These are phyloP conservation scores for Eurypyga helias DNA, from an alignment of 2,113 vertebrate genomes.

Conservation along the genomic window DNA sequence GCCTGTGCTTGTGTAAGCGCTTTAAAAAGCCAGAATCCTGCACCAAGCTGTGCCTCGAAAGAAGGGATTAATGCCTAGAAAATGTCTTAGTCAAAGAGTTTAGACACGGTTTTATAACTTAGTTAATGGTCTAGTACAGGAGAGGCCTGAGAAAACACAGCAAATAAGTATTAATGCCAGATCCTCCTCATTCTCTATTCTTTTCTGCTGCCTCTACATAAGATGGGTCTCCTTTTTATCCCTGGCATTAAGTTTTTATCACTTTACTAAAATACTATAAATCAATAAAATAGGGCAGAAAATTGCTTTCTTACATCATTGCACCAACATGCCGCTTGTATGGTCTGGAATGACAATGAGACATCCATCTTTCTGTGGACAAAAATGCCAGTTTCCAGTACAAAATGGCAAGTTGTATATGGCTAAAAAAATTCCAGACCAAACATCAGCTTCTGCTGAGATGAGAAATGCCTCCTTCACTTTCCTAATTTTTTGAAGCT, in stretches of 20 bases:
- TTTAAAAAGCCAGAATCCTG: not conserved
- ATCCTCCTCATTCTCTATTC: not conserved
- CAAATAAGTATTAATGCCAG: not conserved
- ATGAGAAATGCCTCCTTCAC: not conserved
- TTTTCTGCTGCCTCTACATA: conserved; percentile 21
- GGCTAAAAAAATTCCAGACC: not conserved
- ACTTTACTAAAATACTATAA: conserved; percentile 70
- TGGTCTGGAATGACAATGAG: conserved; percentile 66
- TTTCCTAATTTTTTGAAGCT: conserved; percentile 23
- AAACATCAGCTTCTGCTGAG: conserved; percentile 14
- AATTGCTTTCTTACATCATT: conserved; percentile 73
- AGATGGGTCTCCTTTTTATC: conserved; percentile 39
- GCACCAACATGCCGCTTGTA: conserved; percentile 44
- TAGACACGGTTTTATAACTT: not conserved
- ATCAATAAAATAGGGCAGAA: conserved; percentile 71
- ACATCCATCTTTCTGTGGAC: conserved; percentile 55
- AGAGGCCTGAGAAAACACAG: conserved; percentile 9
- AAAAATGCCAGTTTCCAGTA: conserved; percentile 11
- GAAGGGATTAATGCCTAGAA: not conserved
- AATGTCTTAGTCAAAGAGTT: not conserved
- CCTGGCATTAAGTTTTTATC: conserved; percentile 64
- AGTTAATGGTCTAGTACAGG: not conserved
- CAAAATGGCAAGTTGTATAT: conserved; percentile 4
- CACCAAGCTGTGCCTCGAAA: not conserved
- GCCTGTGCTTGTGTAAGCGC: not conserved